Conservation (phyloP, 2,113 vertebrate genomes). For the Chionomys nivalis region DNA sequence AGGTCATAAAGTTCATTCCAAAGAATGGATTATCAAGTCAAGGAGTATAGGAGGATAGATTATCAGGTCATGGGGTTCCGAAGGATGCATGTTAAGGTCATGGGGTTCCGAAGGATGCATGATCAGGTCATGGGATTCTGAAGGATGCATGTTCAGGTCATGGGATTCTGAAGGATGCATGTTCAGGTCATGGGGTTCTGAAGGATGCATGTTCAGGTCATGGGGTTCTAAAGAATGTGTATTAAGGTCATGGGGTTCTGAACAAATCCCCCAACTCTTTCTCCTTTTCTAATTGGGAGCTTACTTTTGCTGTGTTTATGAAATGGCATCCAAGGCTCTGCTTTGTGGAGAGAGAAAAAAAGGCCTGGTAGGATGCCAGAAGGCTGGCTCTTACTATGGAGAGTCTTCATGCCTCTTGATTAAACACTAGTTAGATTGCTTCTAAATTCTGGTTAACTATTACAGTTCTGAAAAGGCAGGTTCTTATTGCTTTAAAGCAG, state of each 20-base stretch:
- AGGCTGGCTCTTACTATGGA: not conserved
- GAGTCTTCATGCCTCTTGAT: not conserved
- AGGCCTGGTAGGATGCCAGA: too few relatives aligned
- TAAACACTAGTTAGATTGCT: not conserved
- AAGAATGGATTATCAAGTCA: too few relatives aligned
- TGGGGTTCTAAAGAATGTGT: not conserved
- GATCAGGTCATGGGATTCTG: not conserved
- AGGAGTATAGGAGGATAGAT: not conserved
- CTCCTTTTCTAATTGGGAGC: not conserved
- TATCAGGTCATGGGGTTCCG: not conserved
- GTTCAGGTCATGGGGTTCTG: not conserved
- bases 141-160: too few relatives aligned
- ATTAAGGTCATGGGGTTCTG: not conserved
- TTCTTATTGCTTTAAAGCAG: not conserved
- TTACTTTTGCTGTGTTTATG: not conserved
- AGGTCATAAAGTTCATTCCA: too few relatives aligned
- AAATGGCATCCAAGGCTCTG: not conserved
- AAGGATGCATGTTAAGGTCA: not conserved
- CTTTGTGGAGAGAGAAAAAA: too few relatives aligned
- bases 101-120: not conserved
- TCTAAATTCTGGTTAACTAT: not conserved
- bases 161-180: not conserved
- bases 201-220: too few relatives aligned
- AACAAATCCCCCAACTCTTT: rapidly evolving
- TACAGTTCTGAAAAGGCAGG: not conserved